A percentile compares a stretch with the other conserved stretches of the same genome.
These are phyloP conservation scores for Ptycholaimellus sp. DNA, from an alignment of 2,888 invertebrate genomes.

Conservation along the genomic window DNA sequence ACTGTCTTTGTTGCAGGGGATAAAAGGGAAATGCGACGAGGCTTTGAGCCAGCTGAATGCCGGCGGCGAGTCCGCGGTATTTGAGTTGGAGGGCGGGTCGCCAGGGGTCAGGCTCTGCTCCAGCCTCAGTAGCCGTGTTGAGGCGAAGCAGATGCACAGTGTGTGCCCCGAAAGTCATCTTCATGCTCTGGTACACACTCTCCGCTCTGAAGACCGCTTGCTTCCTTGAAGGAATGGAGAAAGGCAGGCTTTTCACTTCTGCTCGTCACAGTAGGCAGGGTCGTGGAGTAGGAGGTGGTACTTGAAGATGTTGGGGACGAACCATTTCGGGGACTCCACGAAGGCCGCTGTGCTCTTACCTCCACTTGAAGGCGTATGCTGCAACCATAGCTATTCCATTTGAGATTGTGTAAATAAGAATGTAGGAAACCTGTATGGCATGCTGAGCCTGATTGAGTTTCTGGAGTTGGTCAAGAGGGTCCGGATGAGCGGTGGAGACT, in stretches of 20 bases:
- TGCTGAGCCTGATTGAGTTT: slow-evolving; percentile 49
- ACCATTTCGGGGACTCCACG: slow-evolving; percentile 27
- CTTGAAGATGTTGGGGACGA: slow-evolving; percentile 46
- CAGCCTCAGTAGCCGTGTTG: slow-evolving; percentile 40
- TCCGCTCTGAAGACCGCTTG: slow-evolving; percentile 43
- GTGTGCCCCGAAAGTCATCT: slow-evolving; percentile 57
- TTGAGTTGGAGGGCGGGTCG: slow-evolving; percentile 42
- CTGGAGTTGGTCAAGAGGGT: slow-evolving; percentile 55
- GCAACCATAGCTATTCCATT: neutral
- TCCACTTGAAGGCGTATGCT: neutral
- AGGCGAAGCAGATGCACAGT: slow-evolving; percentile 69
- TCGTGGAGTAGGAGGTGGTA: slow-evolving; percentile 69
- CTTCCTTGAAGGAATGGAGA: neutral
- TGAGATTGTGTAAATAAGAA: neutral
- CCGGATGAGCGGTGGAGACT: slow-evolving; percentile 34
- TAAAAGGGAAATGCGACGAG: slow-evolving; percentile 1
- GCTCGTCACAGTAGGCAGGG: slow-evolving; percentile 39
- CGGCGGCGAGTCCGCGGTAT: slow-evolving; percentile 10
- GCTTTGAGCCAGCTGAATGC: slow-evolving; percentile 11
- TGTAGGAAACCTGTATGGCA: slow-evolving; percentile 38
- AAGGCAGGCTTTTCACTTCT: slow-evolving; percentile 45
- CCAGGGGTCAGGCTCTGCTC: slow-evolving; percentile 55
- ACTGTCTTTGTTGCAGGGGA: neutral
- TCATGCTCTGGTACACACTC: slow-evolving; percentile 54
- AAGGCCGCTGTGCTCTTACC: slow-evolving; percentile 1